Evolutionary conservation across 1,140 invertebrate genomes (phyloP).

Genomic region (Dendrolimus punctatus): DNA sequence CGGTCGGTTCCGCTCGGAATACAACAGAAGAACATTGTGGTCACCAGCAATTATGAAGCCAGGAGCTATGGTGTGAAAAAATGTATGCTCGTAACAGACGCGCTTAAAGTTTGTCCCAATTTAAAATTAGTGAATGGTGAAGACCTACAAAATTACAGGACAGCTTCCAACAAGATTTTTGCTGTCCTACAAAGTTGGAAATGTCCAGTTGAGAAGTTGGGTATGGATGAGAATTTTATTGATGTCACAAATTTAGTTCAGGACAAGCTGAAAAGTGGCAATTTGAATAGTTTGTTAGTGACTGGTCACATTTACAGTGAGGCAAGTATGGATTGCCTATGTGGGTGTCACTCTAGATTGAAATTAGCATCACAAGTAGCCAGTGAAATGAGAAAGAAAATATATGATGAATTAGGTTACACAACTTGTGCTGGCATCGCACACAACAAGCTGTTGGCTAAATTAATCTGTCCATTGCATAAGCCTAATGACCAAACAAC

Average conservation of each 20-base stretch:
- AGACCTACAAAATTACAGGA: constrained; percentile 82
- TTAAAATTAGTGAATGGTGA: constrained; percentile 82
- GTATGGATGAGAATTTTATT: constrained; percentile 86
- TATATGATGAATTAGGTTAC: constrained; percentile 78
- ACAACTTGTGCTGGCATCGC: constrained; percentile 87
- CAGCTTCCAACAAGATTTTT: constrained; percentile 80
- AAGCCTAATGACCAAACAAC: constrained; percentile 89
- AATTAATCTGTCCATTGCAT: constrained; percentile 80
- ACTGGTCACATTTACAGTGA: constrained; percentile 73
- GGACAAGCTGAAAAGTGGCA: constrained; percentile 56
- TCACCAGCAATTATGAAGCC: constrained; percentile 86
- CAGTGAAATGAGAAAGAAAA: constrained; percentile 77
- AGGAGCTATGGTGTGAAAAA: constrained; percentile 80
- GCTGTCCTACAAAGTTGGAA: constrained; percentile 78
- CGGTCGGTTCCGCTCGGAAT: constrained; percentile 79
- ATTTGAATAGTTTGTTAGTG: constrained; percentile 37
- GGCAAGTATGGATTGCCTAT: constrained; percentile 74
- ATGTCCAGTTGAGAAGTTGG: constrained; percentile 80
- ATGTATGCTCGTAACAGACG: constrained; percentile 81
- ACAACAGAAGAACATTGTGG: constrained; percentile 85
- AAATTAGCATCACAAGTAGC: constrained; percentile 79
- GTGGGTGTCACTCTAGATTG: constrained; percentile 79
- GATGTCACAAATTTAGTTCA: constrained; percentile 81
- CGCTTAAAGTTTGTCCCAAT: constrained; percentile 77
- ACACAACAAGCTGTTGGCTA: constrained; percentile 88